Evolutionary conservation across 2,888 invertebrate species (phyloP), one percentile per base, ranked within the genome.

Genomic region (Sarcophaga variegata): DNA sequence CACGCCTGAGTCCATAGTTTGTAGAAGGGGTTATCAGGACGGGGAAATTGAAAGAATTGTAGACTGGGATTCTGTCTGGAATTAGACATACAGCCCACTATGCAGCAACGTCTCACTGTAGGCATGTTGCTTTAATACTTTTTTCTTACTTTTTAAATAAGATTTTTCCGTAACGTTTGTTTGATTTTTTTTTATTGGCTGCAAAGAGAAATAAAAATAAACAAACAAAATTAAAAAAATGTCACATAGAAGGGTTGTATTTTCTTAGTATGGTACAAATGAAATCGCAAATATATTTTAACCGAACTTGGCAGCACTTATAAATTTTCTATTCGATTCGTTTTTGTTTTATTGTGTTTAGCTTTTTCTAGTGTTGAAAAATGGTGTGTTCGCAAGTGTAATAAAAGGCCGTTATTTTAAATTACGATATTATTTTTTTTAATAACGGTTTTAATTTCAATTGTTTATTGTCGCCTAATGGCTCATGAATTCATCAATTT

Each of bases 1-100:
- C 93, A 93, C 2, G 93, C 93, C 66, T 93, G 92, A 83, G 92
- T 92, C 93, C 93, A 93, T 27, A 93, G 86, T 81, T 92, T 91
- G 75, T 92, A 92, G 63, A 92, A 91, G 0, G 91, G 90, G 66
- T 92, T 92, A 67, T 91, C 92, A 3, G 93, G 93, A 0, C 90
- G 88, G 3, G 93, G 93, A 79, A 93, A 93, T 49, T 93, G 93
- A 62, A 93, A 93, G 89, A 93, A 93, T 85, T 93, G 93, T 89
- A 93, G 89, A 81, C 91, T 91, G 76, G 91, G 92, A 80, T 91
- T 90, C 85, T 92, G 92, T 3, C 93, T 88, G 11, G 92, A 93
- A 47, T 93, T 92, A 27, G 92, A 93, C 76, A 91, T 88, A 83
- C 92, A 93, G 62, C 93, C 93, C 70, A 92, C 91, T 88, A 93